Evolutionary conservation across 2,797 vertebrate genomes (phyloP).

Genomic region (Paedocypris micromegethes): DNA sequence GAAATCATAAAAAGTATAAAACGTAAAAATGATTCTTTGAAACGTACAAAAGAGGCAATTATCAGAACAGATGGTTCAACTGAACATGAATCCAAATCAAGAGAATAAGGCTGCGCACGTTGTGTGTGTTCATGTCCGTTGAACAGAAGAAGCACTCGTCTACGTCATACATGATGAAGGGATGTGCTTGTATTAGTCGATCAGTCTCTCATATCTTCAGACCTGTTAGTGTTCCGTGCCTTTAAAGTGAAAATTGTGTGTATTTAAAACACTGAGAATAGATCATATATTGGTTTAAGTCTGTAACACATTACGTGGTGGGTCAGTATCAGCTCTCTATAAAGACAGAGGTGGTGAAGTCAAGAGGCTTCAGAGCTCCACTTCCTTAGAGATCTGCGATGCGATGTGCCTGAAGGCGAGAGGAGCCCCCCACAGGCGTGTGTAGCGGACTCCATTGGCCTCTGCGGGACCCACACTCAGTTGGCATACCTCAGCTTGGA

Average conservation of each 20-base stretch:
- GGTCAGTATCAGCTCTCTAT: conserved; percentile 29
- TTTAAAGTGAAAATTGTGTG: conserved; percentile 18
- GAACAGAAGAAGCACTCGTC: conserved; percentile 17
- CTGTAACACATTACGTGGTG: conserved; percentile 35
- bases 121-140: conserved; percentile 34
- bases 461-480: conserved; percentile 73
- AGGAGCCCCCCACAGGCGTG: conserved; percentile 78
- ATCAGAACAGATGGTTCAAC: conserved; percentile 63
- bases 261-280: conserved; percentile 19
- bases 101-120: conserved; percentile 58
- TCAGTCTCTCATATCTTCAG: conserved; percentile 7
- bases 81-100: conserved; percentile 63
- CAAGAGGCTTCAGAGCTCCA: conserved; percentile 73
- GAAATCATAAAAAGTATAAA: conserved; percentile 32
- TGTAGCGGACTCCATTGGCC: conserved; percentile 79
- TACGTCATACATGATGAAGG: conserved; percentile 8
- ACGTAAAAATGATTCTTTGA: conserved; percentile 26
- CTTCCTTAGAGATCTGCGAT: conserved; percentile 81
- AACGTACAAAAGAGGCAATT: conserved; percentile 52
- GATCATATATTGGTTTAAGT: conserved; percentile 27
- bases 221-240: conserved; percentile 12
- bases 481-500: conserved; percentile 85
- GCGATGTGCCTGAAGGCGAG: conserved; percentile 81
- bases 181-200: conserved; percentile 35
- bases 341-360: conserved; percentile 9